phyloP scores from a whole-genome alignment of 2,888 invertebrate genomes.

The Allophyes oxyacanthae region DNA sequence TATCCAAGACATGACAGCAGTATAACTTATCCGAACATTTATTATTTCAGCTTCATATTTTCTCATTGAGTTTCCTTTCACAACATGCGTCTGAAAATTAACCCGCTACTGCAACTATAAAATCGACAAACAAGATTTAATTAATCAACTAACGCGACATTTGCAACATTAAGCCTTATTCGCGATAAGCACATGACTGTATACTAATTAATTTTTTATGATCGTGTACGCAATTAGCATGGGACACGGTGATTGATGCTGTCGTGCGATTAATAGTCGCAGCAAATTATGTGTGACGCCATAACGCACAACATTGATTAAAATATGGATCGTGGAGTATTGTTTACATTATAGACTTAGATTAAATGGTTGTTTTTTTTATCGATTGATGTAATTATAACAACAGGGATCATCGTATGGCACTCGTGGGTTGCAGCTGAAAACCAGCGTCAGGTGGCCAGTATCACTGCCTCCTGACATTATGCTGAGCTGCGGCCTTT shows the following conservation, averaged over 20 bases:
- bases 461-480: too few species aligned
- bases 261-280: conserved; percentile 62
- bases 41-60: too few species aligned
- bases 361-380: conserved; percentile 27
- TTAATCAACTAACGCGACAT: conserved; percentile 70
- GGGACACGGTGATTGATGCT: conserved; percentile 66
- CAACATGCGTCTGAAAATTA: background rate
- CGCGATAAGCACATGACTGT: conserved; percentile 66
- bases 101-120: conserved; percentile 19
- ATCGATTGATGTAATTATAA: conserved; percentile 16
- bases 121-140: conserved; percentile 60
- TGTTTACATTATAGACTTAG: conserved; percentile 34
- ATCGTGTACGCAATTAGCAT: conserved; percentile 80
- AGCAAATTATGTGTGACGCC: conserved; percentile 75
- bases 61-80: too few species aligned
- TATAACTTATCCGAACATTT: too few species aligned
- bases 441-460: too few species aligned
- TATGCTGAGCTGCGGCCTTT: too few species aligned
- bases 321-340: conserved; percentile 43
- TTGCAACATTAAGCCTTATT: conserved; percentile 76
- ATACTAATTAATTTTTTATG: conserved; percentile 82
- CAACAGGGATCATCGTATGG: too few species aligned
- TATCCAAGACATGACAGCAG: too few species aligned
- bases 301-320: conserved; percentile 68
- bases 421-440: too few species aligned